Evolutionary conservation across 2,113 vertebrate species (phyloP), one percentile per base, ranked within the genome.

Genomic region (Archocentrus centrarchus): DNA sequence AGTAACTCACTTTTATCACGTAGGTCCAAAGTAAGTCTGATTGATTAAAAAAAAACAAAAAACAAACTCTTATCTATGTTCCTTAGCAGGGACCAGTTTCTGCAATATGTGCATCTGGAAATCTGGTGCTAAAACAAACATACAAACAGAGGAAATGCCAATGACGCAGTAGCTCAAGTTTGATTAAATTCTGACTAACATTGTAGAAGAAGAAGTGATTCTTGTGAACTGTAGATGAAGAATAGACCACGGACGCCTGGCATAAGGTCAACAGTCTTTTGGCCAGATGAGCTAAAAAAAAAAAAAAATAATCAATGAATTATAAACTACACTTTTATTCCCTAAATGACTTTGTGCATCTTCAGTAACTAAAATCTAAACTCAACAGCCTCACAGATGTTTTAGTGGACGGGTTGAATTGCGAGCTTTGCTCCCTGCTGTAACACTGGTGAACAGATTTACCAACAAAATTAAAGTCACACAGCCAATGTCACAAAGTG

Each of bases 121-220:
- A 35, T 35, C 35, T 60, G 50, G 7, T 55, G 75, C 53, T 47
- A 78, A 62, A 18, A 85, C 44, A 82, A 64, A 35, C 7, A 81
- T 17, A 68, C 24, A 59, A 14, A 30, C 30, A 30, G 30, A 30
- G 30, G 30, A 30, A 27, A 27, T 27, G 27, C 30, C 30, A 30
- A 30, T 30, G 30, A 30, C 4, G 3, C 30, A 30, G 30, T 30
- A 30, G 30, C 30, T 30, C 30, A 30, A 30, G 32, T 35, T 35
- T 35, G 6, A 6, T 20, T 50, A 70, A 50, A 70, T 70, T 50
- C 15, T 70, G 66, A 70, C 24, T 20, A 50, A 70, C 47, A 50
- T 44, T 30, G 64, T 4, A 14, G 4, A 4, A 44, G 41, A 5
- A 14, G 11, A 1, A 41, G 39, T 1, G 3, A 14, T 44, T 30